Conservation (phyloP, 2,797 vertebrate genomes). For the Syngnathus rostellatus region DNA sequence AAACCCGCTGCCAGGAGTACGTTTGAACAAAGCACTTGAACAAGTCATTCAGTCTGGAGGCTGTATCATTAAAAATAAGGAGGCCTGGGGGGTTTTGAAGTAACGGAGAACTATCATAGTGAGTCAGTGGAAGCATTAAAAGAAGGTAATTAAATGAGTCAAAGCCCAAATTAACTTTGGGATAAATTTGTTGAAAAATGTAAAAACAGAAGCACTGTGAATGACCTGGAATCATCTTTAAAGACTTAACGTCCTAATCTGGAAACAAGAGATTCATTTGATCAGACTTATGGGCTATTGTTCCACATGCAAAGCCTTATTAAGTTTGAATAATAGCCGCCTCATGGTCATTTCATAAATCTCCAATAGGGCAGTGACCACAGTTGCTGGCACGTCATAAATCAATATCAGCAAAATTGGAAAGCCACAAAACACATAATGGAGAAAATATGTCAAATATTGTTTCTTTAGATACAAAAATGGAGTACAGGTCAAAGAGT, state of each 20-base stretch:
- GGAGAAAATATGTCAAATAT: conserved; percentile 50
- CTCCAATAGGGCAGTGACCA: conserved; percentile 66
- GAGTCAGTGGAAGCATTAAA: conserved; percentile 9
- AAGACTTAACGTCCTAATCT: conserved; percentile 25
- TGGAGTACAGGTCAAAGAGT: conserved; percentile 53
- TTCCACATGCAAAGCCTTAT: conserved; percentile 55
- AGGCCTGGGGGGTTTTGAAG: conserved; percentile 29
- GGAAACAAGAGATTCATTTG: conserved; percentile 48
- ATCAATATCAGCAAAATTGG: conserved; percentile 65
- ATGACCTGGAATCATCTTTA: conserved; percentile 30
- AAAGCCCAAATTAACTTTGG: conserved; percentile 23
- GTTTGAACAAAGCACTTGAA: conserved; percentile 31
- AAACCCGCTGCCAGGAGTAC: conserved; percentile 27
- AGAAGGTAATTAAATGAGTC: conserved; percentile 28
- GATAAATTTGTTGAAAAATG: conserved; percentile 28
- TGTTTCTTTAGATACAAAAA: conserved; percentile 57
- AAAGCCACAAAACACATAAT: conserved; percentile 59
- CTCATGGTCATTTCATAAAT: conserved; percentile 72
- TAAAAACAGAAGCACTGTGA: conserved; percentile 16
- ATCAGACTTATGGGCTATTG: conserved; percentile 52
- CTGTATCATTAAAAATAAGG: conserved; percentile 37
- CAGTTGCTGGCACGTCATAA: conserved; percentile 67
- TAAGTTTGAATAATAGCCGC: conserved; percentile 56
- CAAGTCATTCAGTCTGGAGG: conserved; percentile 23
- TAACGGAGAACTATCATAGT: conserved; percentile 35